Evolutionary conservation across 2,888 invertebrate genomes (phyloP).

Genomic region (Nymphalis polychloros): DNA sequence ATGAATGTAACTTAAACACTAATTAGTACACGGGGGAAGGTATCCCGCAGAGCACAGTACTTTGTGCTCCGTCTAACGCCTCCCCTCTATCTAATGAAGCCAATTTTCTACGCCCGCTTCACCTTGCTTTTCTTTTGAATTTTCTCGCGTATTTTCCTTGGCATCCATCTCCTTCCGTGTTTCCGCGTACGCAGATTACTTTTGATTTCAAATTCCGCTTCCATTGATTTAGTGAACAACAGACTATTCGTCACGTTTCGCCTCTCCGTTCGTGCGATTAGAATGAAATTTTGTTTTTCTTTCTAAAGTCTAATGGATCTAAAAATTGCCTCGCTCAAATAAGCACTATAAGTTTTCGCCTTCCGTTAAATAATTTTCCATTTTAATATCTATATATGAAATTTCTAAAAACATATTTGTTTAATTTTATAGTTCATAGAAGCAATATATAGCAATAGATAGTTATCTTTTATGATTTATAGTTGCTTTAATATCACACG

Average conservation of each 20-base stretch:
- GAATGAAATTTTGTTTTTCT: slow-evolving; percentile 19
- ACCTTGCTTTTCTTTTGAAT: slow-evolving; percentile 76
- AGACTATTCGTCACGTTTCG: slow-evolving; percentile 37
- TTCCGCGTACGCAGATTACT: slow-evolving; percentile 75
- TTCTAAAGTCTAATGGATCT: slow-evolving; percentile 17
- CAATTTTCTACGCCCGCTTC: slow-evolving; percentile 74
- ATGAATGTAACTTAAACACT: slow-evolving; percentile 9
- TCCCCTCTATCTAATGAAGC: slow-evolving; percentile 77
- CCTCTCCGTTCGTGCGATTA: slow-evolving; percentile 19
- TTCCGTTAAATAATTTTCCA: slow-evolving; percentile 6
- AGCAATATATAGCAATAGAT: too few relatives aligned
- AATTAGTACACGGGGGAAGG: slow-evolving; percentile 26
- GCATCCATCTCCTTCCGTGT: slow-evolving; percentile 75
- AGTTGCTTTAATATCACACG: too few relatives aligned
- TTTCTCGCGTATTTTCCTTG: slow-evolving; percentile 77
- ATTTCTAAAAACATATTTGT: neutral
- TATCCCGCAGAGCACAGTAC: slow-evolving; percentile 12
- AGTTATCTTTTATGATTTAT: too few relatives aligned
- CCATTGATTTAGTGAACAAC: slow-evolving; percentile 70
- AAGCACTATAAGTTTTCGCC: slow-evolving; percentile 11
- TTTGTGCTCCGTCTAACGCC: slow-evolving; percentile 45
- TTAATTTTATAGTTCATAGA: neutral
- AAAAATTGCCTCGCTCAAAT: slow-evolving; percentile 10
- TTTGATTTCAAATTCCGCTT: slow-evolving; percentile 74
- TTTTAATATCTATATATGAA: neutral